phyloP scores from a whole-genome alignment of 2,113 vertebrate genomes.

The Cisticola juncidis region DNA sequence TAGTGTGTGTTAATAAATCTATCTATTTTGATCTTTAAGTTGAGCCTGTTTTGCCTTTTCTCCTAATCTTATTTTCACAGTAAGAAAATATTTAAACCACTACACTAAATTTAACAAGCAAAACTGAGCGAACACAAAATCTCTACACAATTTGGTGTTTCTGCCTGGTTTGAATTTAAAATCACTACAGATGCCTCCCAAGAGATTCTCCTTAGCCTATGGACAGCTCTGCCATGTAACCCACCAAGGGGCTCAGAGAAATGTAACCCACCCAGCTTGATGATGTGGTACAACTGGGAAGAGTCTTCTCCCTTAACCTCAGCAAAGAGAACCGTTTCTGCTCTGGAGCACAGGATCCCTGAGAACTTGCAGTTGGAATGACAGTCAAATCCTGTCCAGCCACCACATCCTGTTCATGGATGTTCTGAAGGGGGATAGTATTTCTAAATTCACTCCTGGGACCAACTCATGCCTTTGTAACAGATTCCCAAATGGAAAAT shows the following conservation, averaged over 20 bases:
- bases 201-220: not conserved
- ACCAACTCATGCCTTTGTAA: not conserved
- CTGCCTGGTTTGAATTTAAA: no score
- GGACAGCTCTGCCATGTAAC: not conserved
- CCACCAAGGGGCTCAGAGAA: not conserved
- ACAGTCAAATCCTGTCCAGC: not conserved
- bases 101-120: no score
- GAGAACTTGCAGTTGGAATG: not conserved
- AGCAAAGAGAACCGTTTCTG: not conserved
- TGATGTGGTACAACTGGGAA: accelerated
- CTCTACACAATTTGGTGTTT: no score
- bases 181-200: not conserved
- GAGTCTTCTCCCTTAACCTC: not conserved
- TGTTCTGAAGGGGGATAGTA: not conserved
- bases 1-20: no score
- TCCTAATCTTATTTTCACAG: no score
- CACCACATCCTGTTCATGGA: not conserved
- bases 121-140: no score
- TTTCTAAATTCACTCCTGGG: not conserved
- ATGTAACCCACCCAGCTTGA: not conserved
- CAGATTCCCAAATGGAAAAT: not conserved
- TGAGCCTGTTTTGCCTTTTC: no score
- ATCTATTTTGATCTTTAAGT: no score
- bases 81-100: no score
- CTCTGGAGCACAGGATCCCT: not conserved